Base-by-base conservation (phyloP, 2,113 vertebrate species). In the Kryptolebias marmoratus region DNA sequence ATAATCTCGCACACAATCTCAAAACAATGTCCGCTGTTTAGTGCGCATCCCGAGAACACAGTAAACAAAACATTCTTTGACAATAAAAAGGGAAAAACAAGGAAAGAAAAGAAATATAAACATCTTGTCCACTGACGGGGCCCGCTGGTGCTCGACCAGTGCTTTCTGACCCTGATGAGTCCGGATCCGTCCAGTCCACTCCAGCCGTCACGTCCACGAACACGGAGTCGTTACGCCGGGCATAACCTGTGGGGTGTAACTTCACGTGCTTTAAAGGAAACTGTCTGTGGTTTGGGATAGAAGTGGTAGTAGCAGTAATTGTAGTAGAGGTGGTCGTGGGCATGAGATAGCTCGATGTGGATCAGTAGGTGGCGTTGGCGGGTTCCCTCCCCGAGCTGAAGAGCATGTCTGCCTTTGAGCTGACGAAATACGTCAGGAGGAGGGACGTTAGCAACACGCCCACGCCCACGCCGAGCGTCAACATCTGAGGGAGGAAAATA, bases 351-450 rank as follows among this genome's bases (percentile, higher is more conserved):
- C 14, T 56, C 56, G 30, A 65, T 30, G 39, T 32, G 67, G 81
- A 30, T 97, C 93, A 98, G 90, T 97, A 98, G 73, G 95, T 93
- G 86, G 95, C 93, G 0, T 81, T 81, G 57, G 94, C 86, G 0
- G 94, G 88, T 58, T 97, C 96, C 58, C 89, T 91, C 0, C 94
- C 86, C 27, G 84, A 60, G 63, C 93, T 93, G 81, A 99, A 99
- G 2, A 99, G 94, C 1, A 98, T 83, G 1, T 96, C 94, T 0
- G 96, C 96, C 91, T 98, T 98, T 57, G 95, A 93, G 47, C 95
- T 98, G 92, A 98, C 83, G 59, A 95, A 85, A 79, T 97, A 97
- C 0, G 96, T 97, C 80, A 95, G 69, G 11, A 95, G 13, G 8
- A 99, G 93, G 0, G 97, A 98, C 2, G 93, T 31, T 18, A 95